These are phyloP conservation scores for Xestia c-nigrum DNA, from an alignment of 2,888 invertebrate genomes.

Conservation along the genomic window DNA sequence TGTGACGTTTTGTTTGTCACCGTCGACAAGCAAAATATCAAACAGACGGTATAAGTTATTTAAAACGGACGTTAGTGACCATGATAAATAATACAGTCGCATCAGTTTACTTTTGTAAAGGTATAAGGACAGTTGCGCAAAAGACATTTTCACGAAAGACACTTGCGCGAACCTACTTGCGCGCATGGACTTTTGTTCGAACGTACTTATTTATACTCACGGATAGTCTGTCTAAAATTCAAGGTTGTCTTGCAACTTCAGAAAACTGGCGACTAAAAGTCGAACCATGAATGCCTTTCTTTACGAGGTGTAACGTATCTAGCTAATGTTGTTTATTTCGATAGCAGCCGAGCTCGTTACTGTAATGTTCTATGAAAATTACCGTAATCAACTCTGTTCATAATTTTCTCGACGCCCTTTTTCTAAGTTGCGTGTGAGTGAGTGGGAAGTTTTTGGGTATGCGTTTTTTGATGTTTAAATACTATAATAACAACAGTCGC, in stretches of 20 bases:
- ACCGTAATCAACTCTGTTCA: conserved; percentile 69
- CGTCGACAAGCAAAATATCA: too few relatives aligned
- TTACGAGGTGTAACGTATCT: conserved; percentile 46
- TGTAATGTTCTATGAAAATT: conserved; percentile 71
- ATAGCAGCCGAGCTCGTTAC: conserved; percentile 61
- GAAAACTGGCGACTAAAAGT: conserved; percentile 27
- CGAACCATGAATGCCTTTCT: not conserved
- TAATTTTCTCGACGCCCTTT: conserved; percentile 55
- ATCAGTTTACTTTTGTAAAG: too few relatives aligned
- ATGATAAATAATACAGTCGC: too few relatives aligned
- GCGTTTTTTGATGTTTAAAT: not conserved
- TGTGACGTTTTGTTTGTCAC: too few relatives aligned
- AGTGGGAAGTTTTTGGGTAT: conserved; percentile 27
- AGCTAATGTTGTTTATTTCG: conserved; percentile 68
- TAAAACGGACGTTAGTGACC: too few relatives aligned
- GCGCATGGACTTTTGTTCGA: too few relatives aligned
- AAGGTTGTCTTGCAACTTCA: not conserved
- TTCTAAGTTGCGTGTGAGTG: conserved; percentile 51
- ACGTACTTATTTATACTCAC: too few relatives aligned
- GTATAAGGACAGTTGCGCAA: too few relatives aligned
- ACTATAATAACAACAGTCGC: too few relatives aligned
- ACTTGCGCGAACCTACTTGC: too few relatives aligned
- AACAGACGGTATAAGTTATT: too few relatives aligned
- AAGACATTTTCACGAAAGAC: too few relatives aligned
- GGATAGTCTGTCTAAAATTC: not conserved